Percentiles rank a stretch among this genome's conserved stretches.
Conservation (phyloP, 2,888 invertebrate genomes). For the Drosophila barbarae region DNA sequence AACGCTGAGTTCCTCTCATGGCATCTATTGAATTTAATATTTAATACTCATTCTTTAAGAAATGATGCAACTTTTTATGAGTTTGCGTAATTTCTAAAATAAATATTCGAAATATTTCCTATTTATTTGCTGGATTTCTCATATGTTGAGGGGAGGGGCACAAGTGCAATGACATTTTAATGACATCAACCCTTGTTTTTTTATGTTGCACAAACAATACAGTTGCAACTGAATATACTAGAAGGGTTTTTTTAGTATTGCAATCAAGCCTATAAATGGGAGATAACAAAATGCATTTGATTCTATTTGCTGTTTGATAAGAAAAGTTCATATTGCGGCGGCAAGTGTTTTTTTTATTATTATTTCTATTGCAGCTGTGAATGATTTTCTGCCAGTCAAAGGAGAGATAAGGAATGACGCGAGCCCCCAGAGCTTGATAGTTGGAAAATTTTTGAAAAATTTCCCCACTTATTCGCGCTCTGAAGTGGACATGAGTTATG, state of each 20-base stretch:
- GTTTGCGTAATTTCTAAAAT: constrained; percentile 8
- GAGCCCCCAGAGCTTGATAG: constrained; percentile 6
- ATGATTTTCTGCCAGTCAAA: constrained; percentile 7
- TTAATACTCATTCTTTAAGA: not conserved
- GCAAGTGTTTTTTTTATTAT: not conserved
- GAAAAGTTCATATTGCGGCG: constrained; percentile 3
- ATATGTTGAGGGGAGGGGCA: constrained; percentile 32
- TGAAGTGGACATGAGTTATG: constrained; percentile 30
- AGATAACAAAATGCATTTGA: constrained; percentile 8
- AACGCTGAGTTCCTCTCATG: not conserved
- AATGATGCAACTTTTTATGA: not conserved
- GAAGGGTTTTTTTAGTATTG: not conserved
- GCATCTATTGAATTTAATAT: not conserved
- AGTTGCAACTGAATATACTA: constrained; percentile 2
- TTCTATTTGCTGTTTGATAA: constrained; percentile 18
- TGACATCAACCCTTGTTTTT: constrained; percentile 11
- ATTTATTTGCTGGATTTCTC: constrained; percentile 19
- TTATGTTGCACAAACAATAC: not conserved
- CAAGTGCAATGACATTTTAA: constrained; percentile 67
- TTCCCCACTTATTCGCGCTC: constrained; percentile 7
- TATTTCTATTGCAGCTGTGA: constrained; percentile 16
- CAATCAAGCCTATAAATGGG: constrained; percentile 6
- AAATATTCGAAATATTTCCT: constrained; percentile 4
- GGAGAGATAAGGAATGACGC: constrained; percentile 22
- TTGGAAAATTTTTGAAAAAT: constrained; percentile 16